These are phyloP conservation scores for Serranus cabrilla DNA, from an alignment of 2,797 vertebrate genomes.

Conservation along the genomic window DNA sequence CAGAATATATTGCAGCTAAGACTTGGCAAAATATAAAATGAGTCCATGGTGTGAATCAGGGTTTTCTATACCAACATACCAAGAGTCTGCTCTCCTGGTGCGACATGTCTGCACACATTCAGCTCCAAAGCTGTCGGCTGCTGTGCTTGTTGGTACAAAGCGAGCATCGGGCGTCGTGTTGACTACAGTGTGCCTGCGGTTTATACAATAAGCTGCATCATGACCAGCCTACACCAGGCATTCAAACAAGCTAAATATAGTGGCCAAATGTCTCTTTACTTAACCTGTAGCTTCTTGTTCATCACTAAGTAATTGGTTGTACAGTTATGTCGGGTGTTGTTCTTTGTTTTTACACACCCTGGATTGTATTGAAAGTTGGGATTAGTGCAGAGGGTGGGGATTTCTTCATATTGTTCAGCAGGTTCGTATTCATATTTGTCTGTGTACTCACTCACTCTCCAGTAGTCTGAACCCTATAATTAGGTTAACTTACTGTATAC, in stretches of 20 bases:
- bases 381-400: neutral
- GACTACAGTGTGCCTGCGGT: neutral
- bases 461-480: neutral
- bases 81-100: neutral
- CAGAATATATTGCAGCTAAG: neutral
- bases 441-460: neutral
- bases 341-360: constrained; percentile 7
- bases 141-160: neutral
- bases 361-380: constrained; percentile 5
- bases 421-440: neutral
- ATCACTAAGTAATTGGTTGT: neutral
- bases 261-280: neutral
- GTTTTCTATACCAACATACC: neutral
- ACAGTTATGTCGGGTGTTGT: neutral
- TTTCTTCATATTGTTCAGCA: constrained; percentile 20
- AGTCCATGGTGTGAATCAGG: neutral
- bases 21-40: neutral
- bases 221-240: neutral
- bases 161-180: neutral
- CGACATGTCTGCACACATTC: constrained; percentile 11
- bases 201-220: neutral
- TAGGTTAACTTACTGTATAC: neutral
- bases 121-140: constrained; percentile 2
- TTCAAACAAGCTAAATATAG: neutral
- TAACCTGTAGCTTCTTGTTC: neutral